A percentile compares a stretch with the other conserved stretches of the same genome.
Evolutionary conservation across 2,888 invertebrate genomes (phyloP).

Genomic region (Holacanthella duospinosa): DNA sequence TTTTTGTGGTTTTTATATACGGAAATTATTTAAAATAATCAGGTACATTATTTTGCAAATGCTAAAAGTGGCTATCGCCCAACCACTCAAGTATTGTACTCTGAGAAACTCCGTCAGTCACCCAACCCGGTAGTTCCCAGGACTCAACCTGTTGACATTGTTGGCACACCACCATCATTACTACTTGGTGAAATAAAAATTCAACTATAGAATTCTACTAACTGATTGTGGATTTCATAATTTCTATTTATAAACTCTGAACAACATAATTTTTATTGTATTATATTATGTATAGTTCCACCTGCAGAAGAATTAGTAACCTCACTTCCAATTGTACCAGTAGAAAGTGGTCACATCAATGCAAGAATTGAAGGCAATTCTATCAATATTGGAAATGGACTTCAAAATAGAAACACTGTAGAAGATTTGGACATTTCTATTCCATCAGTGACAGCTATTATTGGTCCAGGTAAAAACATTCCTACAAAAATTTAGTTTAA

Average conservation of each 20-base stretch:
- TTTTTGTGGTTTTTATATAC: not conserved
- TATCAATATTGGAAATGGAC: not conserved
- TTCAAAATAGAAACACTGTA: slow-evolving; percentile 13
- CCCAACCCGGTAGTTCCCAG: too few species aligned
- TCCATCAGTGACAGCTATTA: slow-evolving; percentile 31
- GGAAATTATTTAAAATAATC: slow-evolving; percentile 4
- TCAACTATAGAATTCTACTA: too few species aligned
- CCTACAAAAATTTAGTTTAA: not conserved
- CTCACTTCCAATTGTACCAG: not conserved
- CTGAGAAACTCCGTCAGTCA: slow-evolving; percentile 23
- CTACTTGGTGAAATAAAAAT: too few species aligned
- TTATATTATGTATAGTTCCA: too few species aligned
- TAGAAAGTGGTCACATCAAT: not conserved
- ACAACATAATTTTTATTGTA: too few species aligned
- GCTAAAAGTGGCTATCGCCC: slow-evolving; percentile 27
- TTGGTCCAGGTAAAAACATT: slow-evolving; percentile 28
- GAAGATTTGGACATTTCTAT: slow-evolving; percentile 27
- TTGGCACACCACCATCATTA: too few species aligned
- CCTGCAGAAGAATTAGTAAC: not conserved
- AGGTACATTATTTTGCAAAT: slow-evolving; percentile 37
- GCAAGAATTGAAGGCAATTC: not conserved
- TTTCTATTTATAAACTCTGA: too few species aligned
- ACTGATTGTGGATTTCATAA: too few species aligned
- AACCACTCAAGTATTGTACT: slow-evolving; percentile 33
- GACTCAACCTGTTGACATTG: too few species aligned